phyloP scores from a whole-genome alignment of 2,113 vertebrate genomes.

The Oryzias javanicus region DNA sequence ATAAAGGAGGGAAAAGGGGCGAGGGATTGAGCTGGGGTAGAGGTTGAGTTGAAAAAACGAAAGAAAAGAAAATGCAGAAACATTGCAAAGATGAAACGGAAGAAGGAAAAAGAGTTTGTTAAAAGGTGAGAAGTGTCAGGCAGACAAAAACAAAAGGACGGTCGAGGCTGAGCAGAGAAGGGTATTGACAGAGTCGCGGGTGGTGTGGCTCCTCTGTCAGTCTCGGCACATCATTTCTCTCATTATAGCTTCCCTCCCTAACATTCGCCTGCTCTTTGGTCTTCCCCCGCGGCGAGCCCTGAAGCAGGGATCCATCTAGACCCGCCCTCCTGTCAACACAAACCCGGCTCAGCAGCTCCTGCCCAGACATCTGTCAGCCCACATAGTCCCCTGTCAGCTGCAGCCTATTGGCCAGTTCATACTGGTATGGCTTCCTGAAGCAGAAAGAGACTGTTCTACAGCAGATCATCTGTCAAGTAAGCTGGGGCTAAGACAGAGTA shows the following conservation, averaged over 20 bases:
- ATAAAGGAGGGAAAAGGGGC: background rate
- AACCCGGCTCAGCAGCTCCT: conserved; percentile 68
- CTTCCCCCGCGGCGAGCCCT: conserved; percentile 70
- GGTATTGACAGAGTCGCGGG: conserved; percentile 49
- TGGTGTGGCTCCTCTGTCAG: conserved; percentile 61
- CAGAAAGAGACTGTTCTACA: conserved; percentile 51
- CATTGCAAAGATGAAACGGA: conserved; percentile 10
- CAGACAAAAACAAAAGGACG: conserved; percentile 17
- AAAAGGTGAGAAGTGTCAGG: conserved; percentile 34
- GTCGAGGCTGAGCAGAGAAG: conserved; percentile 32
- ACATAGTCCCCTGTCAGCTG: conserved; percentile 65
- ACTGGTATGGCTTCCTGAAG: conserved; percentile 57
- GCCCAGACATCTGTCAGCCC: conserved; percentile 70
- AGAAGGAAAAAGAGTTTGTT: conserved; percentile 24
- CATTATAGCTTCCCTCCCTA: conserved; percentile 65
- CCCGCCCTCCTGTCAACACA: conserved; percentile 67
- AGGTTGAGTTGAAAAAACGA: conserved; percentile 2
- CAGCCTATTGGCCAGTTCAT: conserved; percentile 55
- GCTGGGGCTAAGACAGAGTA: conserved; percentile 41
- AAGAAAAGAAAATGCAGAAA: conserved; percentile 2
- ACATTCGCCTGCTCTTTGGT: conserved; percentile 57
- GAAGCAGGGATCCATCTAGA: conserved; percentile 64
- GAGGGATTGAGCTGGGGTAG: conserved; percentile 1
- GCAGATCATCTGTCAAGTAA: conserved; percentile 60
- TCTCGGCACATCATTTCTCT: conserved; percentile 64